Conservation (phyloP, 92 coral and sea anemone genomes). For the Epizoanthus stellaris region DNA sequence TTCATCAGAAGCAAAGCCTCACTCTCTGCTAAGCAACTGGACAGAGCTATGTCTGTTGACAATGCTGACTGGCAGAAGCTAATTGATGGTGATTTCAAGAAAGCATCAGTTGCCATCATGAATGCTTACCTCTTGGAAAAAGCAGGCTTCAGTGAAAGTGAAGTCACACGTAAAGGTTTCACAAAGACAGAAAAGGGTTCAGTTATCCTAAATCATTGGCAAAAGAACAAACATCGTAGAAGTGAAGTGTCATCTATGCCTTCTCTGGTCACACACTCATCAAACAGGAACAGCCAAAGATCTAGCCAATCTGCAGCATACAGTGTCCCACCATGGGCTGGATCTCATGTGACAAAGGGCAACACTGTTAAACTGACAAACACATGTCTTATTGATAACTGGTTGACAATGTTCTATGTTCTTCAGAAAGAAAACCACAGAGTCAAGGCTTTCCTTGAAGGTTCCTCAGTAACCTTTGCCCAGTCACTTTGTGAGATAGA, state of each 20-base stretch:
- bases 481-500: conserved; percentile 2
- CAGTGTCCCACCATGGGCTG: conserved; percentile 60
- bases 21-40: conserved; percentile 35
- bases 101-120: conserved; percentile 24
- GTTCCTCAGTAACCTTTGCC: neutral
- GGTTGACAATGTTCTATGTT: conserved; percentile 52
- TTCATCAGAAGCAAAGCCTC: conserved; percentile 20
- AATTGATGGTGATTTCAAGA: conserved; percentile 15
- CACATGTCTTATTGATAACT: conserved; percentile 62
- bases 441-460: conserved; percentile 1
- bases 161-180: conserved; percentile 49
- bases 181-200: conserved; percentile 41
- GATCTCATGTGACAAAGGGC: conserved; percentile 33
- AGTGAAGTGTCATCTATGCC: conserved; percentile 2
- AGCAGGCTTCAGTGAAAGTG: conserved; percentile 34
- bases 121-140: conserved; percentile 35
- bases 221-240: conserved; percentile 28
- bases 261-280: conserved; percentile 7
- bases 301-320: conserved; percentile 18
- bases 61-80: conserved; percentile 46
- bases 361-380: conserved; percentile 32
- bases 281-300: conserved; percentile 1
- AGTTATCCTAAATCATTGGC: conserved; percentile 48
- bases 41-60: conserved; percentile 41
- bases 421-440: conserved; percentile 30